Base-by-base conservation (phyloP, 2,888 invertebrate species). In the Augiades crinisus region DNA sequence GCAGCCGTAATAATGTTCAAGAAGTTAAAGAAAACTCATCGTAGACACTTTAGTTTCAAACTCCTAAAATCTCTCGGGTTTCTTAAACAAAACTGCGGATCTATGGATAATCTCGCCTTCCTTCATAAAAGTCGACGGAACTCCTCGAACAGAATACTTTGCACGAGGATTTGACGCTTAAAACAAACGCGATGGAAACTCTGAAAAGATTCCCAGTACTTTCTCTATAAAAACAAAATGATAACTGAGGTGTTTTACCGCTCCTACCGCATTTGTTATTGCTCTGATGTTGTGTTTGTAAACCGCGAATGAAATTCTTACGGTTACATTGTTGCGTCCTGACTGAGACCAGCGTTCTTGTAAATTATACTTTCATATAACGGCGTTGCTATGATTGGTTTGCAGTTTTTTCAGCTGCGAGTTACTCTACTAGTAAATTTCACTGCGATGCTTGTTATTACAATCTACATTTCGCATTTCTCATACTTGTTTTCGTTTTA, bases 221-320 rank as follows among this genome's bases (percentile, higher is more conserved):
- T 67, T 68, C 75, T 64, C 62, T 45, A 55, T 60, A 59, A 67
- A 69, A 66, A 64, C 70, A 55, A 62, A 61, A 56, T 53, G 62
- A 56, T 54, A 58, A 84, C 80, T 87, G 81, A 68, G 61, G 49
- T 58, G 52, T 61, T 49, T 37, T 31, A n/a, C 59, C 56, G 58
- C 60, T 57, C 63, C 56, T 50, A 50, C 60, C 62, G 56, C 60
- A 60, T 61, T 63, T 71, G 69, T 71, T 70, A 68, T 71, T 72
- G 66, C 60, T 62, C 59, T 64, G 63, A 66, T 63, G 61, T 57
- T 56, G 49, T 85, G 80, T 86, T 87, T 85, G 70, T 78, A 86
- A 86, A 86, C 83, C 81, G 56, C 78, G 47, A 64, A 67, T 65
- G 58, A 58, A 68, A 64, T 62, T 69, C 66, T 70, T 68, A 47